Evolutionary conservation across 2,888 invertebrate species (phyloP).

Genomic region (Caradrina kadenii): DNA sequence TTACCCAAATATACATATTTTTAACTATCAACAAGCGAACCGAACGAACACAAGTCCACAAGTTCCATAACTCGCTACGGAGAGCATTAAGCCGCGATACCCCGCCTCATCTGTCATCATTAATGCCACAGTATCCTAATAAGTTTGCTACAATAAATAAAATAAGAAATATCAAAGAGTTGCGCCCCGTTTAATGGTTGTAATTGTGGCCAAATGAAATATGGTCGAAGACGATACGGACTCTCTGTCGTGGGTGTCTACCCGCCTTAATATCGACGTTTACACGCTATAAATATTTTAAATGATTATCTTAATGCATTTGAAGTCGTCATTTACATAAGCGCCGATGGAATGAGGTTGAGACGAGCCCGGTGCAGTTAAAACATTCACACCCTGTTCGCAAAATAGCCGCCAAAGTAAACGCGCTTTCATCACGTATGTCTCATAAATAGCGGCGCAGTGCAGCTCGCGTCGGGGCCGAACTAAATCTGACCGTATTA

Average conservation of each 20-base stretch:
- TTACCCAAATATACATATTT: conserved; percentile 71
- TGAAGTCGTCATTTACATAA: conserved; percentile 79
- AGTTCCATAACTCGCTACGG: conserved; percentile 71
- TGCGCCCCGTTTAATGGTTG: conserved; percentile 88
- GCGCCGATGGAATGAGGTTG: conserved; percentile 68
- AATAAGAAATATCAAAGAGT: conserved; percentile 86
- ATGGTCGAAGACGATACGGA: conserved; percentile 79
- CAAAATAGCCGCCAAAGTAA: conserved; percentile 74
- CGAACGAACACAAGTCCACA: conserved; percentile 69
- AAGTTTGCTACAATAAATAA: conserved; percentile 89
- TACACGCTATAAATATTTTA: conserved; percentile 88
- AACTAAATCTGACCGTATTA: conserved; percentile 79
- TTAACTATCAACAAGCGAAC: conserved; percentile 70
- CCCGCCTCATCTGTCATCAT: conserved; percentile 89
- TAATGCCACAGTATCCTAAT: conserved; percentile 89
- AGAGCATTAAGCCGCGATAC: conserved; percentile 83
- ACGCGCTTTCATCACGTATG: conserved; percentile 72
- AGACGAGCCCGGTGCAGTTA: conserved; percentile 67
- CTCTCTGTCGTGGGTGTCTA: conserved; percentile 85
- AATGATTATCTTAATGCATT: conserved; percentile 84
- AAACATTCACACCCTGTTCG: conserved; percentile 77
- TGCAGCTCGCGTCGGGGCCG: conserved; percentile 63
- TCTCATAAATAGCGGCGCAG: conserved; percentile 73
- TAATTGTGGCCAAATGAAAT: conserved; percentile 89
- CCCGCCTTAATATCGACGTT: conserved; percentile 85